These are phyloP conservation scores for Philereme transversata DNA, from an alignment of 2,888 invertebrate genomes.

Conservation along the genomic window DNA sequence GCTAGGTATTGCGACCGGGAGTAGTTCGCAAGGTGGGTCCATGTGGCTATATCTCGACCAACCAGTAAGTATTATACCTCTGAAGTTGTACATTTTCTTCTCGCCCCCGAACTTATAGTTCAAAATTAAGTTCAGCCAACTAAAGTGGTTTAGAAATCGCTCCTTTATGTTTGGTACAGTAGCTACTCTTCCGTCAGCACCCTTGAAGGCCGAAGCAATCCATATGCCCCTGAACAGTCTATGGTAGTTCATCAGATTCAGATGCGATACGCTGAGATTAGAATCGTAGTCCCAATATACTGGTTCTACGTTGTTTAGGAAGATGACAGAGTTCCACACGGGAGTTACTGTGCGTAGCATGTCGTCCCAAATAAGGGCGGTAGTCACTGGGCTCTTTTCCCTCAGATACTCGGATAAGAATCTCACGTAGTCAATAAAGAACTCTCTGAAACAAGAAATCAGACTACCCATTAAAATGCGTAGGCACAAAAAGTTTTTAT, in stretches of 20 bases:
- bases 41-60: constrained; percentile 89
- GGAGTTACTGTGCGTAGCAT: constrained; percentile 86
- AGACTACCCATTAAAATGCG: too few relatives aligned
- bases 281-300: constrained; percentile 88
- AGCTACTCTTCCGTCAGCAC: constrained; percentile 84
- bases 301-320: constrained; percentile 83
- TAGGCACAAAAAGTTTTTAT: too few relatives aligned
- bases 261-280: constrained; percentile 54
- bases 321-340: constrained; percentile 66
- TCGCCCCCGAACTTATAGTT: constrained; percentile 73
- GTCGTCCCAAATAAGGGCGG: constrained; percentile 92
- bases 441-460: constrained; percentile 59
- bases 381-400: constrained; percentile 74
- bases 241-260: constrained; percentile 53
- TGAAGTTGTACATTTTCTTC: constrained; percentile 61
- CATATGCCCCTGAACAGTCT: constrained; percentile 87
- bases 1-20: constrained; percentile 86
- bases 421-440: constrained; percentile 87
- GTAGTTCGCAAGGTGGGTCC: constrained; percentile 85
- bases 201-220: constrained; percentile 94
- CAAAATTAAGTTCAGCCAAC: constrained; percentile 86
- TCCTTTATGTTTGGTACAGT: constrained; percentile 82
- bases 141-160: constrained; percentile 88
- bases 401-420: constrained; percentile 77
- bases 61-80: constrained; percentile 88